Conservation (phyloP, 2,888 invertebrate genomes). For the Dinocampus coccinellae region DNA sequence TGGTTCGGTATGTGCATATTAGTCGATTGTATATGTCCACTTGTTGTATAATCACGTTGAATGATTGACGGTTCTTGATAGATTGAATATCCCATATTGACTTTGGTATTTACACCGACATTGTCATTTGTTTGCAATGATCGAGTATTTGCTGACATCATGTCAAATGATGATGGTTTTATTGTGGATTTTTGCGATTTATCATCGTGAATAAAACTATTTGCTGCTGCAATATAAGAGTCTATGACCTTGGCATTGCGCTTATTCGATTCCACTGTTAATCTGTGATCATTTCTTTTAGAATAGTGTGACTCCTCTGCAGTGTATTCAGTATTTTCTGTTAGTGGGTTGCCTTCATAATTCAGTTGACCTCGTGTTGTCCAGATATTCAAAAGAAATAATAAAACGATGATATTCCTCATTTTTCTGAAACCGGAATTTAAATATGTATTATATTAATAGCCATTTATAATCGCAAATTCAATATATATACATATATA, state of each 20-base stretch:
- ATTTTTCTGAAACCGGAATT: conserved; percentile 47
- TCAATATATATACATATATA: background rate
- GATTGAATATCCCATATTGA: background rate
- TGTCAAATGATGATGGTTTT: background rate
- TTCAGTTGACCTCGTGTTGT: conserved; percentile 55
- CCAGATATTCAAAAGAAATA: conserved; percentile 35
- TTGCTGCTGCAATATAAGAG: conserved; percentile 33
- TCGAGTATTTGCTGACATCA: background rate
- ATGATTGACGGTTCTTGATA: conserved; percentile 14
- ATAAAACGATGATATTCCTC: conserved; percentile 38
- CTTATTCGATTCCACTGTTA: background rate
- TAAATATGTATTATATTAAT: background rate
- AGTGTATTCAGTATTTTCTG: conserved; percentile 61
- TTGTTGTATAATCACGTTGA: background rate
- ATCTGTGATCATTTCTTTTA: conserved; percentile 38
- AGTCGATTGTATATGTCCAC: background rate
- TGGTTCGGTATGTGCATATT: conserved; percentile 15
- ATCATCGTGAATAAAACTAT: background rate
- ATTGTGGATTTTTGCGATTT: background rate
- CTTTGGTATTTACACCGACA: background rate
- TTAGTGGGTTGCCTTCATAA: conserved; percentile 63
- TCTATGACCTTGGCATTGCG: conserved; percentile 20
- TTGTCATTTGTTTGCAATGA: background rate
- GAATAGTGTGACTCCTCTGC: conserved; percentile 60
- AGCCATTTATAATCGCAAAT: conserved; percentile 1